Evolutionary conservation across 1,140 invertebrate genomes (phyloP), one percentile per base, ranked within the genome.

Genomic region (Penaeus vannamei): DNA sequence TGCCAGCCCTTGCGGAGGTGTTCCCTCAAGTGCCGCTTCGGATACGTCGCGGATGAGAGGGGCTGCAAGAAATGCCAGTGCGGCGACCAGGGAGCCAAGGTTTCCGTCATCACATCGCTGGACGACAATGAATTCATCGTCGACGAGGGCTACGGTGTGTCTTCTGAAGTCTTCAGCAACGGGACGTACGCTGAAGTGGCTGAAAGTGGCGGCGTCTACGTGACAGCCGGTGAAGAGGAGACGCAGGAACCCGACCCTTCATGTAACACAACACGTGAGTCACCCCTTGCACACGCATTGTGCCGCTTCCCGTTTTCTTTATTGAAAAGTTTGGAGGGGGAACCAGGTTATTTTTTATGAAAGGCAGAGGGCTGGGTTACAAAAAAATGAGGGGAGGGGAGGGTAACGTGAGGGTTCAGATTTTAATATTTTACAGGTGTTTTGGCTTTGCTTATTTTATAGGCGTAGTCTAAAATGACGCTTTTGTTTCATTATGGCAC

Each of bases 61-160:
- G 85, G 85, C 22, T 86, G 85, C 76, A 42, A n/a, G 14, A 53
- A 62, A 22, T 86, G 85, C 60, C 72, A 64, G 72, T 86, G 85
- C 72, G 77, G 85, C 76, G 62, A 72, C 23, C 53, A 77, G 72
- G 19, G 26, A 0, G 60, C 53, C 14, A n/a, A 53, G 53, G 10
- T 23, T 10, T 29, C 59, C n/a, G 32, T 76, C 72, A 32, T 36
- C 29, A 76, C 72, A 32, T 76, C 72, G 20, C 26, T 76, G n/a
- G 72, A 76, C 26, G 72, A 26, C 7, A 36, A 76, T 26, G 72
- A 76, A 22, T 76, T 76, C 20, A 76, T 76, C 72, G 72, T 76
- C 26, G 72, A 76, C 22, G 72, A 76, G 29, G 26, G 72, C 42
- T 76, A 76, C 42, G 72, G 29, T 29, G 17, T 76, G 42, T 29